Conservation (phyloP, 1,140 invertebrate genomes). For the Acyrthosiphon pisum region DNA sequence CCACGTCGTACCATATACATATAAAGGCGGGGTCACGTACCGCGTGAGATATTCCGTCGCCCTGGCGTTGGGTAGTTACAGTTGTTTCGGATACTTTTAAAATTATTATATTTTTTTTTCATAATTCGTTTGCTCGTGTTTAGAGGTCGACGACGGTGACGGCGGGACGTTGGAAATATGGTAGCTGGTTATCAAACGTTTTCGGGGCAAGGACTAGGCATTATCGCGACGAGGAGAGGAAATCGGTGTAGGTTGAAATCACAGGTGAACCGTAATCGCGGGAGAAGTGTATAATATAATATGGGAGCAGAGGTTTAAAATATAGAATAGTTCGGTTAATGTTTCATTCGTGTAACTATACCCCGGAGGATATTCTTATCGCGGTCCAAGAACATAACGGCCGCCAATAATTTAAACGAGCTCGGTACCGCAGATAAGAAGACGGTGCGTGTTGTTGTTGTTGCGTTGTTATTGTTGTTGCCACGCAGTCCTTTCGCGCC, state of each 20-base stretch:
- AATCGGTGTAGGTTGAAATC: neutral
- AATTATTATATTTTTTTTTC: neutral
- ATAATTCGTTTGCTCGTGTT: neutral
- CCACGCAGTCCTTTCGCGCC: neutral
- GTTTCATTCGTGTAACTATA: conserved; percentile 52
- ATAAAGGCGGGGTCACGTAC: neutral
- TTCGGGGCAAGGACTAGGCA: neutral
- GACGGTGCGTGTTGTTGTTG: conserved; percentile 1
- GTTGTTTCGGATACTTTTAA: neutral
- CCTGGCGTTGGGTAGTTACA: neutral
- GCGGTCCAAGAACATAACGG: conserved; percentile 41
- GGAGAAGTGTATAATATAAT: conserved; percentile 13
- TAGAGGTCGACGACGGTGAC: neutral
- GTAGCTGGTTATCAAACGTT: neutral
- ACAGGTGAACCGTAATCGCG: conserved; percentile 13
- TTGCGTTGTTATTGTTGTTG: neutral
- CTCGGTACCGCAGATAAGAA: conserved; percentile 46
- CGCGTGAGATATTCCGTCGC: neutral
- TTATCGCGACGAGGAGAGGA: neutral
- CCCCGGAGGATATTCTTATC: conserved; percentile 56
- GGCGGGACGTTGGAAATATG: neutral
- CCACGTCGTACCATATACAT: neutral
- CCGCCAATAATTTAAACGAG: conserved; percentile 53
- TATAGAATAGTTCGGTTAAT: conserved; percentile 27
- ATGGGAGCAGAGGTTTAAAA: conserved; percentile 20